Evolutionary conservation across 2,888 invertebrate genomes (phyloP).

Genomic region (Hermaeophaga mercurialis): DNA sequence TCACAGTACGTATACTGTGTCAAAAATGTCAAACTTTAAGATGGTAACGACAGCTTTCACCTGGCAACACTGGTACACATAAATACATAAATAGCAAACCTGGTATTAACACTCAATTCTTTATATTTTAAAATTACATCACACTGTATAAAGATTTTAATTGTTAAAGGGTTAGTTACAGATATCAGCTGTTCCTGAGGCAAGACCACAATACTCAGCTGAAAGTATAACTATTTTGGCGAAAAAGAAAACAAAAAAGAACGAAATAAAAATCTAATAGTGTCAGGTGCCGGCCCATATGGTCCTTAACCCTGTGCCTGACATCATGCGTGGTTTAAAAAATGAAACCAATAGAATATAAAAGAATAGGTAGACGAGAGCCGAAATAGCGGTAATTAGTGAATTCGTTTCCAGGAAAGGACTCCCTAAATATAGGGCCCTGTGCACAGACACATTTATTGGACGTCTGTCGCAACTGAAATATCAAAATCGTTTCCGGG

Average conservation of each 20-base stretch:
- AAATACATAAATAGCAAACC: no score
- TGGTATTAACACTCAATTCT: no score
- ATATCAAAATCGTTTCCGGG: conserved; percentile 41
- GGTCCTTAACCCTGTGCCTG: conserved; percentile 25
- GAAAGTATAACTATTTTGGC: conserved; percentile 1
- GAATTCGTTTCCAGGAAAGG: conserved; percentile 41
- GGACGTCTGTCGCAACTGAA: conserved; percentile 40
- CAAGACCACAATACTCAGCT: no score
- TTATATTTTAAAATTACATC: no score
- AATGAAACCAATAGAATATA: conserved; percentile 28
- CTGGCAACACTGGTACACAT: no score
- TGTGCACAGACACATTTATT: conserved; percentile 33
- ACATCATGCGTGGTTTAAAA: conserved; percentile 18
- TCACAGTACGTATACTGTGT: no score
- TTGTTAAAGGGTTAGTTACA: no score
- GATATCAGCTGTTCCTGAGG: no score
- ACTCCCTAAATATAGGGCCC: conserved; percentile 41
- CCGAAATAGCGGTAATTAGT: conserved; percentile 41
- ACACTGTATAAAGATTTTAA: no score
- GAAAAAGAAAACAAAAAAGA: conserved; percentile 11
- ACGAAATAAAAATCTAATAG: conserved; percentile 20
- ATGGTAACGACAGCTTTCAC: no score
- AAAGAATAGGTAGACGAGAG: conserved; percentile 22
- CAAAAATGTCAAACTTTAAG: no score
- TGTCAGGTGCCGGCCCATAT: conserved; percentile 31